These are phyloP conservation scores for Ochotona curzoniae DNA, from an alignment of 2,113 vertebrate genomes.

Conservation along the genomic window DNA sequence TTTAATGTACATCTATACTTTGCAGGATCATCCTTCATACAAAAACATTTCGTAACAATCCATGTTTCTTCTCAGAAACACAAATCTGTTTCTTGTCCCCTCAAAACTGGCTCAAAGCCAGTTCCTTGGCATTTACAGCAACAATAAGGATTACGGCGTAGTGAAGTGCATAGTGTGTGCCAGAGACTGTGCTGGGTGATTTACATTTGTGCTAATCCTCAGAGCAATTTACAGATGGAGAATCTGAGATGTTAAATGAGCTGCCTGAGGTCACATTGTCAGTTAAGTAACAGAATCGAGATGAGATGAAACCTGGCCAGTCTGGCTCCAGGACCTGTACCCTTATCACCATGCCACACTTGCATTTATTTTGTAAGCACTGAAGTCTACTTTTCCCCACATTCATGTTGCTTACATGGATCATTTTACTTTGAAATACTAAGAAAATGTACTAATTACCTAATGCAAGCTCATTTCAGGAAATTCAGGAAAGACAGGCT, in stretches of 20 bases:
- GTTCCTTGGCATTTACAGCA: slow-evolving; percentile 44
- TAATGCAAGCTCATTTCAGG: background rate
- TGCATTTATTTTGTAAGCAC: background rate
- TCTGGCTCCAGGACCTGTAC: slow-evolving; percentile 20
- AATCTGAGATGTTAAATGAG: slow-evolving; percentile 23
- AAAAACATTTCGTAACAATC: slow-evolving; percentile 30
- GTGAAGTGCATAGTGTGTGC: background rate
- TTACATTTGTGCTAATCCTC: slow-evolving; percentile 63
- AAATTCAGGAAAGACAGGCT: slow-evolving; percentile 1
- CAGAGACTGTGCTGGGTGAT: slow-evolving; percentile 31
- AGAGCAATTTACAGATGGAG: slow-evolving; percentile 41
- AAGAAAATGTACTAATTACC: slow-evolving; percentile 23
- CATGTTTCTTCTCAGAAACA: too few species aligned
- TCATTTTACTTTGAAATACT: background rate
- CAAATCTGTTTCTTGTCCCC: slow-evolving; percentile 15
- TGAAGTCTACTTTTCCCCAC: background rate
- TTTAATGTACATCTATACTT: background rate
- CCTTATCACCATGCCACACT: background rate
- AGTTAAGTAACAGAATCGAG: background rate
- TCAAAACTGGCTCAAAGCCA: slow-evolving; percentile 26
- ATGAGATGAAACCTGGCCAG: background rate
- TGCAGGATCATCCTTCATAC: background rate
- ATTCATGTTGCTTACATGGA: background rate
- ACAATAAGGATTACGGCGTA: slow-evolving; percentile 45
- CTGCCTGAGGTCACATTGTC: slow-evolving; percentile 6